Evolutionary conservation across 2,888 invertebrate genomes (phyloP).

Genomic region (Drepana falcataria): DNA sequence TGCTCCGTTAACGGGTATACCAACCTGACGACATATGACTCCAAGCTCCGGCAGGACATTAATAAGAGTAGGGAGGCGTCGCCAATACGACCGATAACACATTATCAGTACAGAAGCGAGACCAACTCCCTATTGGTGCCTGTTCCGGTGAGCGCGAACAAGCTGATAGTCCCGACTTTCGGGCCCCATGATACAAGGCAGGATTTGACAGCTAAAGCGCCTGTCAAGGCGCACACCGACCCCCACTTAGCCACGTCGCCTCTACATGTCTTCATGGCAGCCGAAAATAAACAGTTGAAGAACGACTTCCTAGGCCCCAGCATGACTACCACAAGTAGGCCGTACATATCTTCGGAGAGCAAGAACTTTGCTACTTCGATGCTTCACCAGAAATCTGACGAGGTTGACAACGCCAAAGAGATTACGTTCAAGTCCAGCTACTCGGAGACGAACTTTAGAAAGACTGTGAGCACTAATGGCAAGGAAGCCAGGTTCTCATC

Average conservation of each 20-base stretch:
- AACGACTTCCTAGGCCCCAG: conserved; percentile 71
- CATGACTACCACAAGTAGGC: conserved; percentile 65
- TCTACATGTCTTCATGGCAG: conserved; percentile 69
- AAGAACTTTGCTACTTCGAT: conserved; percentile 66
- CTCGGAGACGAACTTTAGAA: conserved; percentile 70
- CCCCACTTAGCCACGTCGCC: conserved; percentile 63
- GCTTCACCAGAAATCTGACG: conserved; percentile 61
- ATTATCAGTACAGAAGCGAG: conserved; percentile 67
- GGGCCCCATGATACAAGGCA: conserved; percentile 68
- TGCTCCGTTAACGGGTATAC: conserved; percentile 95
- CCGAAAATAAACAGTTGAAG: conserved; percentile 69
- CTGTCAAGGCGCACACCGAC: conserved; percentile 73
- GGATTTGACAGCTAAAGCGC: conserved; percentile 72
- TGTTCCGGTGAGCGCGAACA: conserved; percentile 70
- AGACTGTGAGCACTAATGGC: conserved; percentile 55
- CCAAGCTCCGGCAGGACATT: conserved; percentile 85
- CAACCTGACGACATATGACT: conserved; percentile 91
- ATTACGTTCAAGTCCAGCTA: conserved; percentile 69
- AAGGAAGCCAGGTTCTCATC: conserved; percentile 54
- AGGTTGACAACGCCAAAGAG: conserved; percentile 64
- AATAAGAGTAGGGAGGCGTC: conserved; percentile 85
- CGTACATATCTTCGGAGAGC: conserved; percentile 61
- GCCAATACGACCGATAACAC: conserved; percentile 81
- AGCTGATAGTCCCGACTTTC: conserved; percentile 77
- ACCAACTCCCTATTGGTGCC: conserved; percentile 67